Base-by-base conservation (phyloP, 2,797 vertebrate species). In the Rallus crepitans region DNA sequence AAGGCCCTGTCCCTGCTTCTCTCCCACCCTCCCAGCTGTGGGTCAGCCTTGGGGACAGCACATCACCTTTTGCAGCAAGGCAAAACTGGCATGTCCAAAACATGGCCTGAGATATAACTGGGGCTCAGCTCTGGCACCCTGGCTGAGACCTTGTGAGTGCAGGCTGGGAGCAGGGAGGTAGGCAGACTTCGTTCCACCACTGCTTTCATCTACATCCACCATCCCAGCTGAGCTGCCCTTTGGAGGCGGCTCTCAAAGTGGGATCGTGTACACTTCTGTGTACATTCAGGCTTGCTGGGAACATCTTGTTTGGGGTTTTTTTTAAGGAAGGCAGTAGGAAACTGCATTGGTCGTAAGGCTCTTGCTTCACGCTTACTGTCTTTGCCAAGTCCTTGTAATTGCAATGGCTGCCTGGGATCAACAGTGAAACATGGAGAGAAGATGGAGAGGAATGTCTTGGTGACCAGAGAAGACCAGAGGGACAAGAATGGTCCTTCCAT, bases 181-280 rank as follows among this genome's bases (percentile, higher is more conserved):
- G 20, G 20, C 65, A 31, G 2, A 0, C 28, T 50, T n/a, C 5
- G 6, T 42, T 57, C 56, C 12, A 20, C 18, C 35, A 30, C 52
- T 1, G 0, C 28, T 31, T 17, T 31, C 52, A 9, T 53, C 72
- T 50, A 15, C 61, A 57, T 27, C 64, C 69, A 70, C 42, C 5
- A 0, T 48, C 53, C 12, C 3, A 0, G 48, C 45, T 39, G 59
- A 86, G 64, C 60, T 42, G n/a, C 60, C 52, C 19, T 37, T 63
- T 4, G 2, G 69, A 52, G 45, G 15, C 47, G 33, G 35, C 68
- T 66, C 72, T 91, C 69, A 56, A 9, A 59, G 35, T 15, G 31
- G 31, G 35, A 24, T 63, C 7, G 2, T 0, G 0, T 50, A 6
- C 8, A 0, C n/a, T 69, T 37, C 31, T 2, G 0, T 35, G 61